Evolutionary conservation across 2,888 invertebrate species (phyloP).

Genomic region (Mythimna vitellina): DNA sequence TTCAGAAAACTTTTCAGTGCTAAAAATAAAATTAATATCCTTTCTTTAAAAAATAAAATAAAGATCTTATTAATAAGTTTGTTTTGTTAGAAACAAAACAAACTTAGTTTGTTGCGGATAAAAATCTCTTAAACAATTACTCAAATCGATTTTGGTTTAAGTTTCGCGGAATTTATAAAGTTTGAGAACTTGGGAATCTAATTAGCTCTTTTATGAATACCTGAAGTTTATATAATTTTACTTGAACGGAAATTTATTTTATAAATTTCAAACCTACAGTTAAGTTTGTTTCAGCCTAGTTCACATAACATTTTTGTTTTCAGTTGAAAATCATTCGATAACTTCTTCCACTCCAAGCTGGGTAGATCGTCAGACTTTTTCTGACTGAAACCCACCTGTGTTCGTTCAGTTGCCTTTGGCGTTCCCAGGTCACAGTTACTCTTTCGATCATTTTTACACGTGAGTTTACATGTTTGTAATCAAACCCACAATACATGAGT

Average conservation of each 20-base stretch:
- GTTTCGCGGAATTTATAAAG: background rate
- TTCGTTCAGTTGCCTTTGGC: no score
- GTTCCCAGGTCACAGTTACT: no score
- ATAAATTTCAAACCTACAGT: background rate
- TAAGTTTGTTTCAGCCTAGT: no score
- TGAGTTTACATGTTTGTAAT: no score
- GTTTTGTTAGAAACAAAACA: no score
- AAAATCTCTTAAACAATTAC: slow-evolving; percentile 13
- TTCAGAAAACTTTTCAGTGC: background rate
- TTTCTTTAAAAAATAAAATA: background rate
- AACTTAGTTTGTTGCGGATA: slow-evolving; percentile 7
- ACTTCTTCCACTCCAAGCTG: no score
- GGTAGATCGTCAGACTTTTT: no score
- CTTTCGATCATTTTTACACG: no score
- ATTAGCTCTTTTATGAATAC: background rate
- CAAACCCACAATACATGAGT: no score
- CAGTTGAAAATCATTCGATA: no score
- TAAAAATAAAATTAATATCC: background rate
- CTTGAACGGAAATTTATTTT: background rate
- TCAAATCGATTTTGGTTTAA: background rate
- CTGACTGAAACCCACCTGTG: no score
- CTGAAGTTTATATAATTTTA: background rate
- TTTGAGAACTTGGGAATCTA: background rate
- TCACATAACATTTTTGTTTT: no score
- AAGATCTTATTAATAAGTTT: background rate